Percentiles rank a stretch among this genome's conserved stretches.
Conservation (phyloP, 2,797 vertebrate species). For the Otus scops region DNA sequence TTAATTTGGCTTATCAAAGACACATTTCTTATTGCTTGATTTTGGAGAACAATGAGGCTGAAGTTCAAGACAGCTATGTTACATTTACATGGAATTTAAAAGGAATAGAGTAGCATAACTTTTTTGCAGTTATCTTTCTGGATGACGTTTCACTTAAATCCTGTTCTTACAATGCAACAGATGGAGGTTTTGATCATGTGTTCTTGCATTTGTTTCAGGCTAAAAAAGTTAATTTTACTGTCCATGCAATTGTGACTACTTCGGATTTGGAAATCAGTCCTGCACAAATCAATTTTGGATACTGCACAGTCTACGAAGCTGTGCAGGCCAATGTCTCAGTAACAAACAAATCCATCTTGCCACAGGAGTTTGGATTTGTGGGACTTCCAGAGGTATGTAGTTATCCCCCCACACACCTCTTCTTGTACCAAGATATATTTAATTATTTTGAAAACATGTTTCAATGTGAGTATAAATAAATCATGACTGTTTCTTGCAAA, state of each 20-base stretch:
- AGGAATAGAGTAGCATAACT: neutral
- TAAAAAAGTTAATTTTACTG: constrained; percentile 77
- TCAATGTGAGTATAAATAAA: neutral
- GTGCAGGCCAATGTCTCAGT: constrained; percentile 76
- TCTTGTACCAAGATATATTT: neutral
- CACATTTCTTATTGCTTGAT: neutral
- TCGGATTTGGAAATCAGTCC: constrained; percentile 85
- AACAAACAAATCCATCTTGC: constrained; percentile 86
- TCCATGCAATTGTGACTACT: constrained; percentile 87
- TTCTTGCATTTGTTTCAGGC: constrained; percentile 70
- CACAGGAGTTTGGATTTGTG: constrained; percentile 91
- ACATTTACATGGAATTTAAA: neutral
- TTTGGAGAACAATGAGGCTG: neutral
- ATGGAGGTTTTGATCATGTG: neutral
- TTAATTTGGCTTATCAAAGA: neutral
- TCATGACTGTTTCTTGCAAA: neutral
- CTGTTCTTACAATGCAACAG: neutral
- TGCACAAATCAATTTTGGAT: constrained; percentile 82
- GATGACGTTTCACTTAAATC: neutral
- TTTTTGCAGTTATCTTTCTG: neutral
- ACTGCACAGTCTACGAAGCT: constrained; percentile 85
- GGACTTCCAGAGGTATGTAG: constrained; percentile 82
- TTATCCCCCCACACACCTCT: neutral
- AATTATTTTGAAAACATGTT: neutral
- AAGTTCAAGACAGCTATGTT: neutral